Percentiles rank a stretch among this genome's conserved stretches.
Conservation (phyloP, 2,113 vertebrate genomes). For the Callorhinus ursinus region DNA sequence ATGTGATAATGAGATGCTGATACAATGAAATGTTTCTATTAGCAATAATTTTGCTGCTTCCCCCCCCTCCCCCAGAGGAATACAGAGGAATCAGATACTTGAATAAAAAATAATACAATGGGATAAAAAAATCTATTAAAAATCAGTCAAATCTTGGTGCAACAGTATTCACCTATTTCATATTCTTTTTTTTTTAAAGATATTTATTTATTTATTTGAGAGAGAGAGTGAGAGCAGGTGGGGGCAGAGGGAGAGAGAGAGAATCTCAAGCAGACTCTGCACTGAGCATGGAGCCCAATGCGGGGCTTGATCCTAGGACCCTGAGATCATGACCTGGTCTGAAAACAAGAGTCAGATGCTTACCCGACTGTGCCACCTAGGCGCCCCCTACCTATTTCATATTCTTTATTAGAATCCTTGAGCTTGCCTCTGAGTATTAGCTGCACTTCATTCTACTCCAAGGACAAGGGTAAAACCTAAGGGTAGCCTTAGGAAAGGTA, state of each 20-base stretch:
- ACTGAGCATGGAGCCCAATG: neutral
- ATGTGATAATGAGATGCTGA: conserved; percentile 19
- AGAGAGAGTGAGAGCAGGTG: neutral
- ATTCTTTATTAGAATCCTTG: neutral
- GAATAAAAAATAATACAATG: neutral
- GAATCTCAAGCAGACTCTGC: neutral
- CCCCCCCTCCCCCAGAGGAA: neutral
- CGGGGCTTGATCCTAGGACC: neutral
- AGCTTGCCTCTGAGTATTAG: neutral
- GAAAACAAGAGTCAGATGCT: neutral
- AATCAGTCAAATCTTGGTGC: neutral
- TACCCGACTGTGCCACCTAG: neutral
- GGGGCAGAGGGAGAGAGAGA: neutral
- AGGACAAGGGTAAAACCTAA: conserved; percentile 14
- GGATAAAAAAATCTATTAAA: conserved; percentile 19
- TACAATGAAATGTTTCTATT: neutral
- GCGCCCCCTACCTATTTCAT: neutral
- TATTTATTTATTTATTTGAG: neutral
- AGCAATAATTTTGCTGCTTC: neutral
- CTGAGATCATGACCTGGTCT: neutral
- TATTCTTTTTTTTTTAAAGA: neutral
- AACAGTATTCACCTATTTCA: neutral
- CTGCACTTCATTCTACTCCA: neutral
- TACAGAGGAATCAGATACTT: neutral
- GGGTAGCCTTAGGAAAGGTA: neutral